Conservation (phyloP, 2,888 invertebrate genomes). For the Synergus japonicus region DNA sequence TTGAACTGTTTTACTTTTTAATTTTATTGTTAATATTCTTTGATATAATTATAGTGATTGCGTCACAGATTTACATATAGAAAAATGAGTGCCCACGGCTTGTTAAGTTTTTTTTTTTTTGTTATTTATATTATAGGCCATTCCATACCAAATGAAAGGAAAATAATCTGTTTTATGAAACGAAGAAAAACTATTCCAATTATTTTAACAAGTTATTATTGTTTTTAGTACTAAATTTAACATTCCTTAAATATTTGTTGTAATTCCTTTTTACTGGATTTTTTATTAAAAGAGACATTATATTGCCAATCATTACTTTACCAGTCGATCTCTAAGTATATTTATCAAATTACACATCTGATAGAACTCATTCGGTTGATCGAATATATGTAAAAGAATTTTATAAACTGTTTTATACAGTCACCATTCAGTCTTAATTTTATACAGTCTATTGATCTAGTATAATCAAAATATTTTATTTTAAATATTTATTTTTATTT, state of each 20-base stretch:
- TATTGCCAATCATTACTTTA: background rate
- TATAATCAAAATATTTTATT: constrained; percentile 7
- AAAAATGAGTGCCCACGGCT: constrained; percentile 46
- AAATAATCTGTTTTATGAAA: background rate
- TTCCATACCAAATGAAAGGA: constrained; percentile 21
- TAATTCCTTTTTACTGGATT: constrained; percentile 5
- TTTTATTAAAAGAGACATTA: constrained; percentile 1
- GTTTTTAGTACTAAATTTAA: background rate
- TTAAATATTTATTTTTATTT: constrained; percentile 31
- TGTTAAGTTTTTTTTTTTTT: constrained; percentile 57
- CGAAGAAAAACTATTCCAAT: constrained; percentile 9
- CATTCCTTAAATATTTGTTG: background rate
- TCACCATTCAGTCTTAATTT: constrained; percentile 35
- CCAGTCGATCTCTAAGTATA: background rate
- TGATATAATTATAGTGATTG: constrained; percentile 18
- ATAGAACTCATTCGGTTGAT: constrained; percentile 4
- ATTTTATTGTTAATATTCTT: constrained; percentile 27
- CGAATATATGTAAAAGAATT: constrained; percentile 15
- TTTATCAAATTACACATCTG: background rate
- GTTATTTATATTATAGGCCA: constrained; percentile 47
- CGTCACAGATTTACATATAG: constrained; percentile 25
- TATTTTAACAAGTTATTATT: constrained; percentile 5
- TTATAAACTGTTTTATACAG: constrained; percentile 16
- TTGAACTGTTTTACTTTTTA: background rate
- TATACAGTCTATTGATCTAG: constrained; percentile 10